Evolutionary conservation across 2,113 vertebrate species (phyloP).

Genomic region (Esox niger): DNA sequence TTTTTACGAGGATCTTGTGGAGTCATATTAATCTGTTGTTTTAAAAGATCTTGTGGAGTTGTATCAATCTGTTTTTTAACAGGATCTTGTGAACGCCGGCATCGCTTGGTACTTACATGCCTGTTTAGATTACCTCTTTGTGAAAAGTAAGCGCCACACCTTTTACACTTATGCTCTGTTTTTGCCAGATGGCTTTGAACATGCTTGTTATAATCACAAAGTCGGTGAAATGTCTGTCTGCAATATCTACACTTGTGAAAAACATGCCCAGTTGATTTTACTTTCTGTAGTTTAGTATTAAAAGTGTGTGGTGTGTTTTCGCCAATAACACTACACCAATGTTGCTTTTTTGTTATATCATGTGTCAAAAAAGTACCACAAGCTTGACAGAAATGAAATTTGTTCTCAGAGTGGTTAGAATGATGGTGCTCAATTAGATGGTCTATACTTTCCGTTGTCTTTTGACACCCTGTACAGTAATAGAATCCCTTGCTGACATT

Average conservation of each 20-base stretch:
- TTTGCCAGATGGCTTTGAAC: conserved; percentile 59
- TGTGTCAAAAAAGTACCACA: conserved; percentile 57
- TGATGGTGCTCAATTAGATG: conserved; percentile 68
- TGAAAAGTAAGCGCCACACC: conserved; percentile 66
- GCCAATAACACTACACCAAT: conserved; percentile 43
- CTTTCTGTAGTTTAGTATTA: neutral
- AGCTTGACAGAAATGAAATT: conserved; percentile 54
- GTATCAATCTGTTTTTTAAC: neutral
- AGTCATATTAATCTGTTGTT: too few species aligned
- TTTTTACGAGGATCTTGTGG: neutral
- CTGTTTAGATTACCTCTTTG: conserved; percentile 36
- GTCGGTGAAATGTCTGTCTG: conserved; percentile 42
- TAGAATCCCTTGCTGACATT: conserved; percentile 31
- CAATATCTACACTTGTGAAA: conserved; percentile 55
- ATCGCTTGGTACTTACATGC: conserved; percentile 37
- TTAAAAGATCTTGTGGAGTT: too few species aligned
- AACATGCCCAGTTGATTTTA: conserved; percentile 1
- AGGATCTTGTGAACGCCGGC: neutral
- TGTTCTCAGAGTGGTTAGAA: conserved; percentile 40
- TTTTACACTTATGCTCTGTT: conserved; percentile 61
- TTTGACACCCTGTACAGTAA: conserved; percentile 57
- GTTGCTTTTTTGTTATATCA: conserved; percentile 33
- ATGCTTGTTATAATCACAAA: conserved; percentile 45
- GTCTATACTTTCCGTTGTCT: conserved; percentile 42
- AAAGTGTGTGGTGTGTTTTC: neutral